phyloP scores from a whole-genome alignment of 2,888 invertebrate species.

The Euspilapteryx auroguttella region DNA sequence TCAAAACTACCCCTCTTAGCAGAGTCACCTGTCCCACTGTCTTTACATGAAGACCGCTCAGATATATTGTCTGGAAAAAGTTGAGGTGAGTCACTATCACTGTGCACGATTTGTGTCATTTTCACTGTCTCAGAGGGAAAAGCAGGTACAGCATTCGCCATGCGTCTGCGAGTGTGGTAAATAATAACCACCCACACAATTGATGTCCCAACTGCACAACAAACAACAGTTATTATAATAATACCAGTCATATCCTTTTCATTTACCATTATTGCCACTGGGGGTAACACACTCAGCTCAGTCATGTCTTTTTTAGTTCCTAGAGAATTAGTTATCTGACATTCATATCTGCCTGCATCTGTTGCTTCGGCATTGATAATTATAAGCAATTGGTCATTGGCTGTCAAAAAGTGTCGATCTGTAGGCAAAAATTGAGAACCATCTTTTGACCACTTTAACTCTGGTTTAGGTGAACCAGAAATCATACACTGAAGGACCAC shows the following conservation, averaged over 20 bases:
- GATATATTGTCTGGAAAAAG: constrained; percentile 69
- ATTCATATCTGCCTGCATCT: constrained; percentile 88
- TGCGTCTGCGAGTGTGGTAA: constrained; percentile 77
- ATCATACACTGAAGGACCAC: constrained; percentile 89
- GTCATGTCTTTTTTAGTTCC: constrained; percentile 76
- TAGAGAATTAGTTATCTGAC: constrained; percentile 84
- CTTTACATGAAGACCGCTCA: constrained; percentile 76
- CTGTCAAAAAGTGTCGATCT: constrained; percentile 84
- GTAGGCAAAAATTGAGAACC: constrained; percentile 70
- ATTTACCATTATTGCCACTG: constrained; percentile 54
- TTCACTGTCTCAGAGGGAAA: constrained; percentile 47
- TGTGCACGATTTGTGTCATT: constrained; percentile 52
- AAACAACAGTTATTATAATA: constrained; percentile 86
- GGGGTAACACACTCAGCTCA: constrained; percentile 70
- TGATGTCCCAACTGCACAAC: constrained; percentile 90
- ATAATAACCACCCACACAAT: constrained; percentile 91
- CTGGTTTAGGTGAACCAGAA: constrained; percentile 81
- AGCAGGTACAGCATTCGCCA: constrained; percentile 50
- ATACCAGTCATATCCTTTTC: constrained; percentile 84
- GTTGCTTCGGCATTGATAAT: constrained; percentile 77
- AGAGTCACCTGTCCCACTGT: constrained; percentile 80
- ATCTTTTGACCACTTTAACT: constrained; percentile 84
- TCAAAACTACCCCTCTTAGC: constrained; percentile 74
- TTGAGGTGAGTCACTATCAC: constrained; percentile 52
- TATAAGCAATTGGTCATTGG: constrained; percentile 83